phyloP scores from a whole-genome alignment of 2,888 invertebrate species.

The Pogonocherus hispidulus region DNA sequence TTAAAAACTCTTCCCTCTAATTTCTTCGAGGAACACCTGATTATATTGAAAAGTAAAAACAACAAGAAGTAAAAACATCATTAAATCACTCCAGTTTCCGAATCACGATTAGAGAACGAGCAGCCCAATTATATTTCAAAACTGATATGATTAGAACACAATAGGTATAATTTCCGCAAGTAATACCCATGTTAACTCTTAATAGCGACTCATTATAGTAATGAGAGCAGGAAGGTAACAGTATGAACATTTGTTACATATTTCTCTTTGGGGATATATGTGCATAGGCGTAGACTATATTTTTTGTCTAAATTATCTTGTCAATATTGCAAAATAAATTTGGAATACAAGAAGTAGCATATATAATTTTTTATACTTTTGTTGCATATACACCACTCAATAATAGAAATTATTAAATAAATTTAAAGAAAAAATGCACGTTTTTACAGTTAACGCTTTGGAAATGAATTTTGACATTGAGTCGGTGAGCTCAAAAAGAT shows the following conservation, averaged over 20 bases:
- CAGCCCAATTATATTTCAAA: slow-evolving; percentile 41
- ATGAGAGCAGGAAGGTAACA: slow-evolving; percentile 35
- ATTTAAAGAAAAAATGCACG: background rate
- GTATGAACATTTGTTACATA: slow-evolving; percentile 35
- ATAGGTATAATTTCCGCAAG: slow-evolving; percentile 37
- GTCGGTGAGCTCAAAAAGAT: no score
- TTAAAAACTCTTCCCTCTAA: slow-evolving; percentile 25
- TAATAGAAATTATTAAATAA: no score
- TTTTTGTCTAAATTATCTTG: background rate
- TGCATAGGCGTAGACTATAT: slow-evolving; percentile 7
- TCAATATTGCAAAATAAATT: no score
- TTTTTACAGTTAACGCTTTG: no score
- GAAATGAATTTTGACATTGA: no score
- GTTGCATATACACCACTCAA: no score
- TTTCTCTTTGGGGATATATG: slow-evolving; percentile 29
- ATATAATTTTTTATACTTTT: no score
- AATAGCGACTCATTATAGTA: slow-evolving; percentile 35
- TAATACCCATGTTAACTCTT: slow-evolving; percentile 35
- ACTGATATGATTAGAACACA: slow-evolving; percentile 36
- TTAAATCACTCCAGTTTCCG: slow-evolving; percentile 33
- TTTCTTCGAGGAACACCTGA: slow-evolving; percentile 20
- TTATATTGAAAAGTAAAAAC: slow-evolving; percentile 9
- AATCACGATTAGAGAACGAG: slow-evolving; percentile 31
- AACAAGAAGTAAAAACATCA: slow-evolving; percentile 39
- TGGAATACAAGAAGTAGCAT: no score